Conservation (phyloP, 1,140 invertebrate genomes). For the Myzus persicae region DNA sequence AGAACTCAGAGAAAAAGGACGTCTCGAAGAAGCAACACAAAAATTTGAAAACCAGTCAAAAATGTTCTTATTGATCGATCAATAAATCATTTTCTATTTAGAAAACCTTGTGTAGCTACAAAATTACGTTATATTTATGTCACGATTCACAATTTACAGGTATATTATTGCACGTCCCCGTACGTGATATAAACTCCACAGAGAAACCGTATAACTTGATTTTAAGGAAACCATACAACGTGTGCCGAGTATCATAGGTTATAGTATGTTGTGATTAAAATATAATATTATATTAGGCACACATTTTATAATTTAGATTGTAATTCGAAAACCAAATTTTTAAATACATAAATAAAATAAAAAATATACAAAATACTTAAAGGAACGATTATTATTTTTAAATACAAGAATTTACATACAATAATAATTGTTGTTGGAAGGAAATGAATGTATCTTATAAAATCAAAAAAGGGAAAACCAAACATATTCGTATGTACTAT, state of each 20-base stretch:
- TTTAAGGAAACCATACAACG: slow-evolving; percentile 11
- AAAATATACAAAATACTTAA: neutral
- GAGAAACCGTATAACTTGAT: neutral
- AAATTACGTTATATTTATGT: neutral
- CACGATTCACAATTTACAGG: neutral
- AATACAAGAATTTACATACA: too few species aligned
- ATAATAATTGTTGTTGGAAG: too few species aligned
- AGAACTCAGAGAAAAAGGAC: too few species aligned
- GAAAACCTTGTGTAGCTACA: neutral
- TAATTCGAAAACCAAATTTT: neutral
- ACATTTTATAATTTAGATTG: neutral
- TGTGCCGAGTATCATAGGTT: neutral
- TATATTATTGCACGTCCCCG: neutral
- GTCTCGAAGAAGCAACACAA: too few species aligned
- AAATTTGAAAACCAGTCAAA: neutral
- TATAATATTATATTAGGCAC: neutral
- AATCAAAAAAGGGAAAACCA: neutral
- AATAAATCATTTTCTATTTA: neutral
- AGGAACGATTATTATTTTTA: too few species aligned
- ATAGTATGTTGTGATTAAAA: neutral
- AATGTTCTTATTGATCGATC: neutral
- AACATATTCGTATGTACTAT: neutral
- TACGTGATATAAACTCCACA: neutral
- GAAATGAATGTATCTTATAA: neutral
- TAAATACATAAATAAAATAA: neutral